Conservation (phyloP, 1,140 invertebrate genomes). For the Asobara japonica region DNA sequence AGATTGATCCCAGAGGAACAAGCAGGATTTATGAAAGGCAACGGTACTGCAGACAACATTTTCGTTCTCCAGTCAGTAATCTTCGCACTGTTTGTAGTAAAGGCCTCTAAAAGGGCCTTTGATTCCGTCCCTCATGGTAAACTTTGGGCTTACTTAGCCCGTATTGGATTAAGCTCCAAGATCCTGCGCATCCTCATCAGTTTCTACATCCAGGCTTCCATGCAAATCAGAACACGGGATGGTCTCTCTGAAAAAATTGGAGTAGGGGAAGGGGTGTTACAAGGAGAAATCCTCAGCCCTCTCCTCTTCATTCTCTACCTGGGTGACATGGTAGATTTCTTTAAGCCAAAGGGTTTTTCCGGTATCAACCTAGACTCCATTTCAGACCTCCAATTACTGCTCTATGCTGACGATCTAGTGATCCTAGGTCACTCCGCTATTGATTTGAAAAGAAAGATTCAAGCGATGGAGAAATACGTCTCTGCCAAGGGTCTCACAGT, state of each 20-base stretch:
- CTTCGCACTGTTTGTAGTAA: no score
- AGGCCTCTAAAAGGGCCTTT: no score
- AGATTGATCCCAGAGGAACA: no score
- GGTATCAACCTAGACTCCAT: neutral
- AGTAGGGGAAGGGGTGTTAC: neutral
- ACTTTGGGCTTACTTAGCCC: no score
- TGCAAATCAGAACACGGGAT: neutral
- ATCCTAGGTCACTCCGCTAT: neutral
- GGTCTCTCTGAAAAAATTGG: neutral
- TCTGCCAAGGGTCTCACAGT: neutral
- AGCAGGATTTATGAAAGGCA: no score
- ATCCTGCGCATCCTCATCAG: neutral
- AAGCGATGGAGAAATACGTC: neutral
- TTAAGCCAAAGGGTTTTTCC: neutral
- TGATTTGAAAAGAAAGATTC: neutral
- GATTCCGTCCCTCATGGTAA: no score
- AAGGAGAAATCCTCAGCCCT: neutral
- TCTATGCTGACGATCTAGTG: neutral
- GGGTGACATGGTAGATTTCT: neutral
- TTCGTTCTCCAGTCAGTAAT: no score
- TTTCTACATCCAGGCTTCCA: neutral
- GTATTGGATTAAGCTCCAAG: no score
- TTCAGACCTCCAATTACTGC: neutral
- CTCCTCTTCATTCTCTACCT: neutral
- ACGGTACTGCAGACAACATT: no score